phyloP scores from a whole-genome alignment of 2,888 invertebrate species.

The Sinopyrophorus schimmeli region DNA sequence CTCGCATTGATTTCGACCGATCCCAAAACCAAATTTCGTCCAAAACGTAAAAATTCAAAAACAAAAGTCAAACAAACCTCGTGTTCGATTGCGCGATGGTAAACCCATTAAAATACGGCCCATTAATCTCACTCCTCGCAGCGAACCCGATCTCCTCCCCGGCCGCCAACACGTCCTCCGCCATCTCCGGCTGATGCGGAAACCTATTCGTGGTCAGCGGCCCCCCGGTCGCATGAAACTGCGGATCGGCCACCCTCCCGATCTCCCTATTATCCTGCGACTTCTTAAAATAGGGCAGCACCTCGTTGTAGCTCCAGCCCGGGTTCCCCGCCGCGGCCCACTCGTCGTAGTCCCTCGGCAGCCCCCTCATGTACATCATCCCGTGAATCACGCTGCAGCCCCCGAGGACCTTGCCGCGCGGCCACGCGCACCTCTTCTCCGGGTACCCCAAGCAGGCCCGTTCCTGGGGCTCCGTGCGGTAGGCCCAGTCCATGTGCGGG shows the following conservation, averaged over 20 bases:
- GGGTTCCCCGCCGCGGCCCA: slow-evolving; percentile 74
- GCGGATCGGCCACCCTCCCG: slow-evolving; percentile 60
- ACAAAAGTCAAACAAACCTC: too few relatives aligned
- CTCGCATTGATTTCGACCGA: too few relatives aligned
- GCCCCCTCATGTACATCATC: slow-evolving; percentile 83
- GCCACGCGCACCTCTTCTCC: slow-evolving; percentile 67
- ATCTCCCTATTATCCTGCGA: slow-evolving; percentile 71
- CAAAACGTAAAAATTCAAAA: too few relatives aligned
- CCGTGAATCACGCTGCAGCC: slow-evolving; percentile 76
- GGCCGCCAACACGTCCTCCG: slow-evolving; percentile 65
- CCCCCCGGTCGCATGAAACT: slow-evolving; percentile 65
- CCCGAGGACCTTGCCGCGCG: slow-evolving; percentile 71
- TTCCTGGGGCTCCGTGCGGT: slow-evolving; percentile 66
- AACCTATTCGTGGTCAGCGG: slow-evolving; percentile 67
- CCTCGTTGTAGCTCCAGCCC: slow-evolving; percentile 80
- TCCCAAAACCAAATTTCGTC: too few relatives aligned
- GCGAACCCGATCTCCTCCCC: slow-evolving; percentile 65
- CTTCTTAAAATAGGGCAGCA: slow-evolving; percentile 72
- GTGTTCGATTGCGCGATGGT: slow-evolving; percentile 67
- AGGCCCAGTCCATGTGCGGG: slow-evolving; percentile 69
- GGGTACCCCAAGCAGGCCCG: slow-evolving; percentile 62
- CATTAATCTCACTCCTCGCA: slow-evolving; percentile 67
- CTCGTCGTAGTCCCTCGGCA: slow-evolving; percentile 72
- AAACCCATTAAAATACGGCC: slow-evolving; percentile 65
- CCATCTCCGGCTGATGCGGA: slow-evolving; percentile 65